These are phyloP conservation scores for Brenthis hecate DNA, from an alignment of 2,888 invertebrate species.

Conservation along the genomic window DNA sequence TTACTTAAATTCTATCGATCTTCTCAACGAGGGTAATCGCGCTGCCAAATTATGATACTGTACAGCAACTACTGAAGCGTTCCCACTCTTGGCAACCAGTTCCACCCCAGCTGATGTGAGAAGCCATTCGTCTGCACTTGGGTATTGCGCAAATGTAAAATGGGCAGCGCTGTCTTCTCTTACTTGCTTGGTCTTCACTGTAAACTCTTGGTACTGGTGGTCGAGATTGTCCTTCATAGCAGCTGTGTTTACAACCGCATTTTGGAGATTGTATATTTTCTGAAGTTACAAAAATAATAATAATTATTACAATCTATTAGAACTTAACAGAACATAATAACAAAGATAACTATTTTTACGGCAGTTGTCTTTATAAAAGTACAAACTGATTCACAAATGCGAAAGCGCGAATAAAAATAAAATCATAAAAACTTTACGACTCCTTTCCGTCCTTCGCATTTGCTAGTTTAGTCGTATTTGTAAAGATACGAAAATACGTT, in stretches of 20 bases:
- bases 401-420: too few relatives aligned
- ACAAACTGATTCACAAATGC: background rate
- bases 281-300: constrained; percentile 42
- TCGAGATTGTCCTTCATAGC: constrained; percentile 61
- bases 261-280: constrained; percentile 76
- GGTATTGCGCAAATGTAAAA: constrained; percentile 56
- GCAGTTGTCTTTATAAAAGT: background rate
- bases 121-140: constrained; percentile 61
- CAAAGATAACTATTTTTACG: too few relatives aligned
- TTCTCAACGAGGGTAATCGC: constrained; percentile 83
- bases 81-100: constrained; percentile 56
- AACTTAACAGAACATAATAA: too few relatives aligned
- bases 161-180: constrained; percentile 63
- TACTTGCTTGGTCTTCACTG: constrained; percentile 58
- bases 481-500: too few relatives aligned
- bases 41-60: constrained; percentile 85
- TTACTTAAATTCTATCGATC: constrained; percentile 84
- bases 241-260: constrained; percentile 63
- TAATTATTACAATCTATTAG: background rate
- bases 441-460: too few relatives aligned
- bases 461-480: too few relatives aligned
- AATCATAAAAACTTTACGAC: too few relatives aligned
- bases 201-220: constrained; percentile 59
- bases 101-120: constrained; percentile 67
- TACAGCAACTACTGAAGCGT: constrained; percentile 74